These are phyloP conservation scores for Hippoglossus hippoglossus DNA, from an alignment of 2,797 vertebrate genomes.

Conservation along the genomic window DNA sequence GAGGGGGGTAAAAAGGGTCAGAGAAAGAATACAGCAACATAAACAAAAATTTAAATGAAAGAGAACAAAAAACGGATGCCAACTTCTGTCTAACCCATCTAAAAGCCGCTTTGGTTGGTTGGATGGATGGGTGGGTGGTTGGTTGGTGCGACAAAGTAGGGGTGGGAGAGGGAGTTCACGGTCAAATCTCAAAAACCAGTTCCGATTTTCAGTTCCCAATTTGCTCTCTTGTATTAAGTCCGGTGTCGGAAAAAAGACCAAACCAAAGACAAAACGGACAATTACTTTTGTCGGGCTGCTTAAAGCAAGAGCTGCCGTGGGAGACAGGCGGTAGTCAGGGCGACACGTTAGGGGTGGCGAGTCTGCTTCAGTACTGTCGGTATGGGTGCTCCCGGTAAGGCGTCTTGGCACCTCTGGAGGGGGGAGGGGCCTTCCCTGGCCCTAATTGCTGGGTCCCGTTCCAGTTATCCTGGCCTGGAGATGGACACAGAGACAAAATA, in stretches of 20 bases:
- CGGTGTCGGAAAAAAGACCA: slow-evolving; percentile 86
- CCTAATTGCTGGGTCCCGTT: slow-evolving; percentile 89
- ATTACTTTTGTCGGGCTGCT: slow-evolving; percentile 99
- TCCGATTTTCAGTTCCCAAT: slow-evolving; percentile 78
- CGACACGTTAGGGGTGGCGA: slow-evolving; percentile 86
- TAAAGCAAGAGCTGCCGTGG: slow-evolving; percentile 96
- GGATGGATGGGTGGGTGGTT: slow-evolving; percentile 31
- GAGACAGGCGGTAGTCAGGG: slow-evolving; percentile 94
- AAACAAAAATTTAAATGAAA: slow-evolving; percentile 69
- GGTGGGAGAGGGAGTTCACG: slow-evolving; percentile 42
- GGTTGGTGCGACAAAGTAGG: slow-evolving; percentile 51
- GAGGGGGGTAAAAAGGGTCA: slow-evolving; percentile 63
- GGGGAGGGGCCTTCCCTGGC: slow-evolving; percentile 87
- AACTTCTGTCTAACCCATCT: slow-evolving; percentile 87
- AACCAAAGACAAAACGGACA: slow-evolving; percentile 90
- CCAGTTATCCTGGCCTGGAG: slow-evolving; percentile 95
- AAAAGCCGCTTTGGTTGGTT: slow-evolving; percentile 68
- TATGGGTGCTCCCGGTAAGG: slow-evolving; percentile 96
- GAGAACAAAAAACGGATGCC: slow-evolving; percentile 69
- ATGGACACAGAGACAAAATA: background rate
- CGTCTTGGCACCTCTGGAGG: slow-evolving; percentile 91
- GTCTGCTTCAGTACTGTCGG: slow-evolving; percentile 92
- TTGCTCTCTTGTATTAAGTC: slow-evolving; percentile 79
- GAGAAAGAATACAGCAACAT: slow-evolving; percentile 78
- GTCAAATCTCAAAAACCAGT: slow-evolving; percentile 79